Evolutionary conservation across 2,888 invertebrate species (phyloP).

Genomic region (Vandiemenella viatica): DNA sequence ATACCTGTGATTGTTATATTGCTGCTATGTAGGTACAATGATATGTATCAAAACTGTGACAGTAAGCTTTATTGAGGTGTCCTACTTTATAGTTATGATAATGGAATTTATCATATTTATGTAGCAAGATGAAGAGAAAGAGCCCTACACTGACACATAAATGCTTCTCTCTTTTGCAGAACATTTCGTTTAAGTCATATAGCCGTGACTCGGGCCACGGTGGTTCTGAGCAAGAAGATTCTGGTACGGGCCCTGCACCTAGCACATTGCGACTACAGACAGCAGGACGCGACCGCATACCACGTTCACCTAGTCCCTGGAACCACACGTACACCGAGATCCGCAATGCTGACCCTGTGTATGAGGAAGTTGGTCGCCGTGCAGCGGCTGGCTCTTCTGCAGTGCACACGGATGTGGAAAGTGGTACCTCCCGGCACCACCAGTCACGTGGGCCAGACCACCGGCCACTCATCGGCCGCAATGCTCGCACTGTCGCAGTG

Average conservation of each 20-base stretch:
- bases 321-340: constrained; percentile 70
- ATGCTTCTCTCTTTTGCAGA: constrained; percentile 40
- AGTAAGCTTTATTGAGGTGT: too few species aligned
- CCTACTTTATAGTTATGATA: too few species aligned
- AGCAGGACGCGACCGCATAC: constrained; percentile 8
- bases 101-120: too few species aligned
- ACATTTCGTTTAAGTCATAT: constrained; percentile 73
- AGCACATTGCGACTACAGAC: constrained; percentile 25
- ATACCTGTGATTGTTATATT: too few species aligned
- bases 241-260: constrained; percentile 42
- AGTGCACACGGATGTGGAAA: constrained; percentile 66
- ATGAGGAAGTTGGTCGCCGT: constrained; percentile 61
- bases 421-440: constrained; percentile 51
- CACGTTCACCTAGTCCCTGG: constrained; percentile 38
- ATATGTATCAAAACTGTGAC: too few species aligned
- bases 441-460: constrained; percentile 69
- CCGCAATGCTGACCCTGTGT: constrained; percentile 55
- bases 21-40: too few species aligned
- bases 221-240: constrained; percentile 48
- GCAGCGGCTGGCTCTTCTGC: constrained; percentile 60
- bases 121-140: too few species aligned
- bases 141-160: too few species aligned
- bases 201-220: constrained; percentile 48
- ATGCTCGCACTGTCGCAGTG: constrained; percentile 45
- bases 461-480: constrained; percentile 56